Base-by-base conservation (phyloP, 2,797 vertebrate genomes). In the Vultur gryphus region DNA sequence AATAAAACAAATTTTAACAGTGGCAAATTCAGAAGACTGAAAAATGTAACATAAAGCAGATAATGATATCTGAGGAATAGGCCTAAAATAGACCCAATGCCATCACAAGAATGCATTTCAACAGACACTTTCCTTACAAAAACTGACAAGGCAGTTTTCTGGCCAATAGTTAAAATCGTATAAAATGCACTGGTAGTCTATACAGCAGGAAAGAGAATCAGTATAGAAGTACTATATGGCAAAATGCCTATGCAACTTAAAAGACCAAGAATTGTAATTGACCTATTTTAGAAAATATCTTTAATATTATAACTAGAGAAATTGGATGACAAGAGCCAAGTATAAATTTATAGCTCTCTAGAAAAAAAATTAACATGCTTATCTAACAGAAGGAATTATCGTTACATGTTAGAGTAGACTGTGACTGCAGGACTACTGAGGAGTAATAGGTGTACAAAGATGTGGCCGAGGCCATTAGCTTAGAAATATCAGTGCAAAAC, bases 401-500 rank as follows among this genome's bases (percentile, higher is more conserved):
- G 18, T 43, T 46, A 12, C 24, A 5, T 1, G 46, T 8, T 28
- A 41, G 59, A 81, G 55, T 9, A 46, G 62, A 69, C 16, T 13
- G 87, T 19, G 76, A 73, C 76, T 23, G 84, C 43, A 76, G 87
- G 37, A 73, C 13, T 44, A 35, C 17, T 35, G 57, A 86, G 91
- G 51, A 84, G 55, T 58, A 46, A 77, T 51, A 82, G 89, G 83
- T 80, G 79, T 48, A 70, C 80, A 88, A 84, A 90, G 84, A 91
- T 7, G 80, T 58, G 95, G 94, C 91, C n/a, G 58, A 94, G 80
- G 87, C 96, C 92, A 95, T 96, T 95, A 97, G 84, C 93, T 89
- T 84, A 61, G 84, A 87, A 97, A 91, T 97, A 96, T 96, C 95
- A 96, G 95, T 11, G 81, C 72, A 89, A 87, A 95, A 93, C 92